Evolutionary conservation across 2,797 vertebrate species (phyloP), one percentile per base, ranked within the genome.

Genomic region (Danionella dracula): DNA sequence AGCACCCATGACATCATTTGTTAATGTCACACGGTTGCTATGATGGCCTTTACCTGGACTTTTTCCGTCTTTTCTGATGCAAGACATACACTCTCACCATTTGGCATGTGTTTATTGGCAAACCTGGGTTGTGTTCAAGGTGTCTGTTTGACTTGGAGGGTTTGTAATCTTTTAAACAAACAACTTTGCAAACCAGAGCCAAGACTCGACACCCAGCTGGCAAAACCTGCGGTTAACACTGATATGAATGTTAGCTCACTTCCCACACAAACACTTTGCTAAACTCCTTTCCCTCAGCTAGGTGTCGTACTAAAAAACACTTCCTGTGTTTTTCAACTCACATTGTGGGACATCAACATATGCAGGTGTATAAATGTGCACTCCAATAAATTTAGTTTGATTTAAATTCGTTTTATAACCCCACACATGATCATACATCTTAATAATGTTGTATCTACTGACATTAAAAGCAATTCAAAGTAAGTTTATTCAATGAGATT

Each of bases 81-180:
- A 76, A 61, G 81, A 70, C 21, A 27, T 75, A 68, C 74, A 70
- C 70, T 65, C 71, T 74, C 42, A 50, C 57, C 72, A 49, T 65
- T 76, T 83, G 82, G 29, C 81, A 80, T 79, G 82, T 82, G 83
- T 83, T 86, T 85, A 82, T 77, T 86, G 83, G 82, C 44, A 66
- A 64, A 46, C 56, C 65, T 62, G 78, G 72, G 58, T 67, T 70
- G 72, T 42, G 82, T 86, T 82, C 83, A 87, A 87, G 82, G 76
- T 75, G 69, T 74, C 83, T 87, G 80, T 77, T 86, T 84, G 84
- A 84, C 82, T 85, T 79, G 81, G 84, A 78, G 27, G 2, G 76
- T 80, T 70, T 74, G 86, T 81, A 85, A 81, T 76, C 81, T 73
- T 76, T 76, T 46, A 58, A 72, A 75, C 83, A 82, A 88, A 87